Base-by-base conservation (phyloP, 1,140 invertebrate species). In the Drosophila tristis region DNA sequence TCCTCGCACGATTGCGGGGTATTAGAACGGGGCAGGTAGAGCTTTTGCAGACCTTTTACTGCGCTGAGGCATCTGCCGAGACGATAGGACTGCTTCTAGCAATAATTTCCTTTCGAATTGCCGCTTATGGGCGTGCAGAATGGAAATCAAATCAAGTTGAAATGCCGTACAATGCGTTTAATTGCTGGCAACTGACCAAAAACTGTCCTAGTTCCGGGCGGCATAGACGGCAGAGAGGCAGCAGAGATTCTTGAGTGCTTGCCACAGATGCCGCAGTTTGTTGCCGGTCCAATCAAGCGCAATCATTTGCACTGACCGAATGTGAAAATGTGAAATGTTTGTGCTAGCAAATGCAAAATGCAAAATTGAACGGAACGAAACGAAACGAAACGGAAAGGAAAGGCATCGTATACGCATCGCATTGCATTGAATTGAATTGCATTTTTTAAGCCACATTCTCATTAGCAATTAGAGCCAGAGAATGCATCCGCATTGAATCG, bases 81-180 rank as follows among this genome's bases (percentile, higher is more conserved):
- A 9, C n/a, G 23, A 64, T 20, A 6, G 2, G 2, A 20, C 15
- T 45, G 7, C 20, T 4, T 31, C n/a, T 11, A 25, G 20, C 13
- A 23, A 45, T 16, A 13, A 29, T 35, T 43, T 43, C 42, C 45
- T 42, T 35, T 70, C 54, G 29, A 42, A 23, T 44, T 51, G 42
- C 49, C 35, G 47, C 45, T 76, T 72, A 74, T 70, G 50, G 57
- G 31, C 56, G 29, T 44, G 48, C 72, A 63, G 11, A 67, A 84
- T 75, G 77, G 31, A 85, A 77, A 63, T 72, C 59, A 67, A 80
- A 77, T 80, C 66, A 59, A 85, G 77, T 45, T 64, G 57, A 80
- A 85, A 76, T 67, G 62, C 50, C 49, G 49, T 57, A 76, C 80
- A 84, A 55, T 84, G 66, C 48, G 45, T 75, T 64, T 84, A 75